A percentile compares a stretch with the other conserved stretches of the same genome.
Evolutionary conservation across 2,113 vertebrate genomes (phyloP).

Genomic region (Hylia prasina): DNA sequence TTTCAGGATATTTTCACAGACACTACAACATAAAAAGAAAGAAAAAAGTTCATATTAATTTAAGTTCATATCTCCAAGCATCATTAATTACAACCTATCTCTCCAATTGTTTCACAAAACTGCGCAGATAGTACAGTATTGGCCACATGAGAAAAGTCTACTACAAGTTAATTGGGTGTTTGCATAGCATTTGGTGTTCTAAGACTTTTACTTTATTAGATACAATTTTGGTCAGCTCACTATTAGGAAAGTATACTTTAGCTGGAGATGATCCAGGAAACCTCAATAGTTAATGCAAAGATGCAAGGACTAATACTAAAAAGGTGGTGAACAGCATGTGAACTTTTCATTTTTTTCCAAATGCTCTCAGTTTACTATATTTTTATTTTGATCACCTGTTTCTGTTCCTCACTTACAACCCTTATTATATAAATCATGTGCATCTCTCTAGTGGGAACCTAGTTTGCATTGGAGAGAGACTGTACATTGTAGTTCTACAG

Average conservation of each 20-base stretch:
- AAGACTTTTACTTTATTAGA: background rate
- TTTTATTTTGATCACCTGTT: background rate
- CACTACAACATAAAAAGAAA: background rate
- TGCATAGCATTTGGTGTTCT: background rate
- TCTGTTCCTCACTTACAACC: background rate
- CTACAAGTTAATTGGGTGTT: conserved; percentile 10
- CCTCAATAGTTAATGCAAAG: background rate
- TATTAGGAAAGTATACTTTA: background rate
- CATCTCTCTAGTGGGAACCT: background rate
- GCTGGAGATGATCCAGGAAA: background rate
- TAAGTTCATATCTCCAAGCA: background rate
- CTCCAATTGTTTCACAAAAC: background rate
- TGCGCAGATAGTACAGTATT: background rate
- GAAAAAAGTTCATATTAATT: background rate
- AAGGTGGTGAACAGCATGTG: background rate
- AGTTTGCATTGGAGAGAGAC: background rate
- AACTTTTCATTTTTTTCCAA: background rate
- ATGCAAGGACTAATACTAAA: background rate
- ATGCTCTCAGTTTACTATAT: background rate
- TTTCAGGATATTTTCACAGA: conserved; percentile 3
- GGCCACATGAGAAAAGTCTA: background rate
- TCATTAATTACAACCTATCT: background rate
- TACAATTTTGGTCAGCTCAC: background rate
- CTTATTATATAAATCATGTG: background rate
- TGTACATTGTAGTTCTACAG: background rate